Percentiles rank a stretch among this genome's conserved stretches.
These are phyloP conservation scores for Notolepis coatsorum DNA, from an alignment of 2,797 vertebrate species.

Conservation along the genomic window DNA sequence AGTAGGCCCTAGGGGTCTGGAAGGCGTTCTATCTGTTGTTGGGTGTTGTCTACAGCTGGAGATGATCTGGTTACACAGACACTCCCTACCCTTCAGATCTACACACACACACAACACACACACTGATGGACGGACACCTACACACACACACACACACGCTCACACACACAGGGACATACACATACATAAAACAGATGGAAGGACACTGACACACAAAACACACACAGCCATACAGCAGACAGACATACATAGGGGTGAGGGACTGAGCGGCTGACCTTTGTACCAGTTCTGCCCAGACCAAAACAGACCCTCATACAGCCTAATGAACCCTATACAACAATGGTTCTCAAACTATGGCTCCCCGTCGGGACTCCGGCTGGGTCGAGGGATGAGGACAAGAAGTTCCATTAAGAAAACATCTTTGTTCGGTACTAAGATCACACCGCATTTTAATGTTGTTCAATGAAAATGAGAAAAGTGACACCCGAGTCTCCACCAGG, in stretches of 20 bases:
- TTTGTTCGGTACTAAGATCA: too few relatives aligned
- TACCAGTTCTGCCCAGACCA: too few relatives aligned
- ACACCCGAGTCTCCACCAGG: too few relatives aligned
- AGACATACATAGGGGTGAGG: constrained; percentile 33
- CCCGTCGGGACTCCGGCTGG: too few relatives aligned
- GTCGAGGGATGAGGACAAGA: too few relatives aligned
- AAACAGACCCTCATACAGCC: too few relatives aligned
- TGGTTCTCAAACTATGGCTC: too few relatives aligned
- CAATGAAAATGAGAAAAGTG: too few relatives aligned
- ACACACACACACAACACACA: constrained; percentile 45
- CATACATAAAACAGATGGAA: not conserved
- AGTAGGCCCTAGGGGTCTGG: constrained; percentile 48
- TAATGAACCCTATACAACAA: too few relatives aligned
- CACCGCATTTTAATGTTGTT: too few relatives aligned
- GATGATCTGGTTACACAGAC: constrained; percentile 73
- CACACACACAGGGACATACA: constrained; percentile 1
- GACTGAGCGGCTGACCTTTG: constrained; percentile 8
- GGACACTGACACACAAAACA: not conserved
- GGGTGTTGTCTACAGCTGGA: constrained; percentile 81
- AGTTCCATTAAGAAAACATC: too few relatives aligned
- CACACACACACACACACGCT: constrained; percentile 35
- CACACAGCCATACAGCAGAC: not conserved
- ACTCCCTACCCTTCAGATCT: constrained; percentile 63
- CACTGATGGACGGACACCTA: constrained; percentile 19
- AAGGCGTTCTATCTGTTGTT: constrained; percentile 56